Base-by-base conservation (phyloP, 37 sponge, comb jelly and placozoan species). In the Axinella damicornis region DNA sequence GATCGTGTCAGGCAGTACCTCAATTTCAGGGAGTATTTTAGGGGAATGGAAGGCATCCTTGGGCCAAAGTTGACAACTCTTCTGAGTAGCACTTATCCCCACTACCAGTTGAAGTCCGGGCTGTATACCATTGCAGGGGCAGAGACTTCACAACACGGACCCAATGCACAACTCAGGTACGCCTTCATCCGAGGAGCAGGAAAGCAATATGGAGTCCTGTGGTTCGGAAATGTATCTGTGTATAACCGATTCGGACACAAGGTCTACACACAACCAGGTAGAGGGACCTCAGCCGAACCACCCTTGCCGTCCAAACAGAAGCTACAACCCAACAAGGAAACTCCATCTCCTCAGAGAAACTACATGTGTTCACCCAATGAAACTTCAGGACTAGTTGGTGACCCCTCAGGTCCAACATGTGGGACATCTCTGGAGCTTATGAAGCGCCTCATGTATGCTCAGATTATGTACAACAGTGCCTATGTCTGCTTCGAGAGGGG, bases 201-300 rank as follows among this genome's bases (percentile, higher is more conserved):
- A 34, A 87, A 87, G 39, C 87, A 87, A 36, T 87, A 87, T 64
- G 87, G 87, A 46, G 87, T 87, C 28, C 63, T 87, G 33, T 87
- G 87, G 87, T 80, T 80, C 52, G 87, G 87, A 18, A 87, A 87
- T 87, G 87, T 87, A 56, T 87, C 87, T 22, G 57, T 87, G 0
- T 87, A 87, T 67, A 87, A 87, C 46, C 65, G 87, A 30, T 87
- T 79, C 60, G 87, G 87, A 0, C 69, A 87, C 57, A 87, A 87
- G 37, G 64, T 39, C 2, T 87, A 87, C 31, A 59, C 67, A 19
- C 33, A 37, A 63, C 59, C 33, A 37, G 57, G 31, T 34, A 57
- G 61, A 30, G 65, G 41, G 9, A 19, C 73, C 16, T 35, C 21
- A 32, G 36, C 37, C 34, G 38, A 79, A 12, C 54, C 18, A 1